Evolutionary conservation across 1,140 invertebrate species (phyloP).

Genomic region (Protaetia brevitarsis): DNA sequence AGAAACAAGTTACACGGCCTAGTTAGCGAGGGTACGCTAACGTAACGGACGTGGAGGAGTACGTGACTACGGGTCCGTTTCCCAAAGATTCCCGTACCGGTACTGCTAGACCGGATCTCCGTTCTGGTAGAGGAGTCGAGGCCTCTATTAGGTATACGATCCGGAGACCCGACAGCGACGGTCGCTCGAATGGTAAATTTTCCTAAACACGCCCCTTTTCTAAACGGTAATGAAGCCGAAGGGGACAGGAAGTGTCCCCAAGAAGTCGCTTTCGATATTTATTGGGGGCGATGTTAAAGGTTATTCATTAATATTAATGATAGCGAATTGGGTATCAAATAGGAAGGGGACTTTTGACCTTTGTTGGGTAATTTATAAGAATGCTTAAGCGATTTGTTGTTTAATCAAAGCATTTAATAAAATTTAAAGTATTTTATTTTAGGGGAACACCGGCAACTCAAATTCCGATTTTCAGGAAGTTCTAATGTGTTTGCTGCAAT

Average conservation of each 20-base stretch:
- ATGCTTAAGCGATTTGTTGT: too few species aligned
- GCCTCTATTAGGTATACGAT: conserved; percentile 7
- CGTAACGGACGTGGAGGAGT: too few species aligned
- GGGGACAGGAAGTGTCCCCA: conserved; percentile 8
- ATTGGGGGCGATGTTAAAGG: background rate
- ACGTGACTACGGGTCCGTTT: too few species aligned
- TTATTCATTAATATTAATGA: conserved; percentile 10
- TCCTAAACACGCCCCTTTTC: conserved; percentile 2
- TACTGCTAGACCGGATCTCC: background rate
- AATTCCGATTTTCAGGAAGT: too few species aligned
- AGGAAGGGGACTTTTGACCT: too few species aligned
- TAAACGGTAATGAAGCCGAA: background rate
- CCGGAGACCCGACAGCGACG: background rate
- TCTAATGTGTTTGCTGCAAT: too few species aligned
- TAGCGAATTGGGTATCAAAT: background rate
- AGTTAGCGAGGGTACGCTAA: background rate
- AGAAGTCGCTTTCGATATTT: background rate
- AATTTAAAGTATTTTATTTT: too few species aligned
- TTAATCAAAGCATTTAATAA: too few species aligned
- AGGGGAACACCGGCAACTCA: too few species aligned
- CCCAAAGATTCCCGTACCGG: background rate
- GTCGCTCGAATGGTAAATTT: background rate
- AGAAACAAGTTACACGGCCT: conserved; percentile 9
- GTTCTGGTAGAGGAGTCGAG: background rate
- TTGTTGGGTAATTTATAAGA: too few species aligned